Conservation (phyloP, 2,797 vertebrate species). For the Podarcis siculus region DNA sequence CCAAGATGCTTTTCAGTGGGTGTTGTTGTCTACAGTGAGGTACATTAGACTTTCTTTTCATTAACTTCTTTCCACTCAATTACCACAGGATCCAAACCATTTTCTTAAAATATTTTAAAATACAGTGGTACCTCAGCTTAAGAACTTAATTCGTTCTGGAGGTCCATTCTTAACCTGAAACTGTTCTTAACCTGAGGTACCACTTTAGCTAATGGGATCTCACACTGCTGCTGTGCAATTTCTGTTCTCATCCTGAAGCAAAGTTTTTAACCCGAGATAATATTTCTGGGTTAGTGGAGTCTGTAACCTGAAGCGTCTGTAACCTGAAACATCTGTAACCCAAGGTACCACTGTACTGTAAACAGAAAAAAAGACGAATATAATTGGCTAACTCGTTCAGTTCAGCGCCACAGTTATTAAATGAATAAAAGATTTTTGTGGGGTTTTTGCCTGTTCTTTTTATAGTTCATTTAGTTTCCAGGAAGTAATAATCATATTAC, state of each 20-base stretch:
- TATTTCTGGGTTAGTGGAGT: no score
- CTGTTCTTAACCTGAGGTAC: no score
- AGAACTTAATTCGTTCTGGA: no score
- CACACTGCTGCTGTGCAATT: no score
- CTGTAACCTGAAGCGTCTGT: no score
- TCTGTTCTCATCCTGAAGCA: no score
- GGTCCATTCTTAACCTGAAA: no score
- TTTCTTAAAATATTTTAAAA: neutral
- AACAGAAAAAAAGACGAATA: neutral
- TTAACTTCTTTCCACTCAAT: neutral
- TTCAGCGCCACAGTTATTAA: neutral
- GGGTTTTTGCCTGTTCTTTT: neutral
- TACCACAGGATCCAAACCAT: neutral
- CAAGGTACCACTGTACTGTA: neutral
- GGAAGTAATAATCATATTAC: neutral
- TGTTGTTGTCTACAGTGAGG: neutral
- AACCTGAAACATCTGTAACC: no score
- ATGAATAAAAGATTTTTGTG: slow-evolving; percentile 8
- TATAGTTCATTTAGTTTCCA: slow-evolving; percentile 15
- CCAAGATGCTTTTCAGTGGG: neutral
- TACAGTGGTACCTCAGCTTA: no score
- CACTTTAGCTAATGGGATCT: no score
- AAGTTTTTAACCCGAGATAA: no score
- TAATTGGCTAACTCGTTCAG: neutral
- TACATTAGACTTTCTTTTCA: neutral